Conservation (phyloP, 2,797 vertebrate genomes). For the Spinus pinus region DNA sequence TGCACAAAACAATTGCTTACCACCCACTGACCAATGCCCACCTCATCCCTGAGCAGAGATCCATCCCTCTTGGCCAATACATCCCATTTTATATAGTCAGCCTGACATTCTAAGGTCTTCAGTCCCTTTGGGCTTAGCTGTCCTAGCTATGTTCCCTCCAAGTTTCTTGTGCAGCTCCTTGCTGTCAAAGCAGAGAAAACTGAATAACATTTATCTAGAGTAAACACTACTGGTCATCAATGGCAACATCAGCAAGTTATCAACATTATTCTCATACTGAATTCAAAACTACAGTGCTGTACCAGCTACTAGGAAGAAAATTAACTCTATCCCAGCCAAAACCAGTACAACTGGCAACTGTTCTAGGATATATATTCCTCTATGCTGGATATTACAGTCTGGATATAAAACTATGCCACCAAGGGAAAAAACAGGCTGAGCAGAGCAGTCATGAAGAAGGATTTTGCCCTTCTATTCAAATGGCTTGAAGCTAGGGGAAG, state of each 20-base stretch:
- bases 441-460: background rate
- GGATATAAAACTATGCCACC: background rate
- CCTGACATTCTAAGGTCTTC: fast-evolving
- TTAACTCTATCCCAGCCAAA: background rate
- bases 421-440: background rate
- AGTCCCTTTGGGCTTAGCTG: background rate
- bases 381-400: background rate
- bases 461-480: background rate
- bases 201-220: background rate
- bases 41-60: background rate
- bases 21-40: background rate
- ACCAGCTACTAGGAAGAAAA: background rate
- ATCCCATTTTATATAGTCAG: background rate
- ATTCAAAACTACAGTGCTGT: background rate
- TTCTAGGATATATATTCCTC: background rate
- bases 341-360: background rate
- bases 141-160: background rate
- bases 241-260: background rate
- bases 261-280: background rate
- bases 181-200: background rate
- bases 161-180: background rate
- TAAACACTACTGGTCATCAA: background rate
- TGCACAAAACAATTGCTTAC: background rate
- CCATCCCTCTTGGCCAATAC: background rate
- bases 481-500: background rate